phyloP scores from a whole-genome alignment of 2,113 vertebrate species.

The Australoheros scitulus region DNA sequence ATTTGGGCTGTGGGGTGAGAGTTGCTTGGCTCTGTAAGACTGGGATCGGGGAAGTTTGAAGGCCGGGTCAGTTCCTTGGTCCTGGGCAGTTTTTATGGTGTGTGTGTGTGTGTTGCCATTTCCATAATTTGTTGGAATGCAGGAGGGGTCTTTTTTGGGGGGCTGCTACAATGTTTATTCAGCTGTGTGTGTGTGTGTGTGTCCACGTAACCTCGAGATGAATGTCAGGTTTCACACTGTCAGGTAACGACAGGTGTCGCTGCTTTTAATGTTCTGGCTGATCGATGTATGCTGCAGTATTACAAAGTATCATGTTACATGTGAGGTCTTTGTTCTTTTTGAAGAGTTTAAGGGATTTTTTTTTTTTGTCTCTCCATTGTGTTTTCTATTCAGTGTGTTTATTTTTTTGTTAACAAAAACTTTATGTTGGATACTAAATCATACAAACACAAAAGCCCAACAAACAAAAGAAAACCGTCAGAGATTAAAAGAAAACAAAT shows the following conservation, averaged over 20 bases:
- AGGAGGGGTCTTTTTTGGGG: background rate
- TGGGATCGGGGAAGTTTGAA: too few relatives aligned
- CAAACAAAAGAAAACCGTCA: background rate
- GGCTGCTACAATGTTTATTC: background rate
- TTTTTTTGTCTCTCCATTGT: background rate
- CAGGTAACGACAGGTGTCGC: background rate
- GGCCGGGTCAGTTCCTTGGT: too few relatives aligned
- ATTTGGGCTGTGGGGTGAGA: too few relatives aligned
- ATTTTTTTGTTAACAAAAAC: background rate
- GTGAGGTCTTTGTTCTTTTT: background rate
- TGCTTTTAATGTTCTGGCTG: too few relatives aligned
- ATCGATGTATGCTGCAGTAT: background rate
- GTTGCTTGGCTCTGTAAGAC: too few relatives aligned
- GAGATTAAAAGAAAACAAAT: fast-evolving
- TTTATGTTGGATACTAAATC: too few relatives aligned
- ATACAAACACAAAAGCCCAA: background rate
- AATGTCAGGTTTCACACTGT: background rate
- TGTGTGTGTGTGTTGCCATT: background rate
- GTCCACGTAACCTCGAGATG: background rate
- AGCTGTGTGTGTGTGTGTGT: background rate
- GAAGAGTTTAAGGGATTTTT: background rate
- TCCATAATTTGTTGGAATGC: background rate
- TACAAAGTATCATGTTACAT: background rate
- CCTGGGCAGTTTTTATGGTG: too few relatives aligned
- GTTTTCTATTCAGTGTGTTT: background rate